Percentiles rank a stretch among this genome's conserved stretches.
These are phyloP conservation scores for Antennarius striatus DNA, from an alignment of 2,113 vertebrate genomes.

Conservation along the genomic window DNA sequence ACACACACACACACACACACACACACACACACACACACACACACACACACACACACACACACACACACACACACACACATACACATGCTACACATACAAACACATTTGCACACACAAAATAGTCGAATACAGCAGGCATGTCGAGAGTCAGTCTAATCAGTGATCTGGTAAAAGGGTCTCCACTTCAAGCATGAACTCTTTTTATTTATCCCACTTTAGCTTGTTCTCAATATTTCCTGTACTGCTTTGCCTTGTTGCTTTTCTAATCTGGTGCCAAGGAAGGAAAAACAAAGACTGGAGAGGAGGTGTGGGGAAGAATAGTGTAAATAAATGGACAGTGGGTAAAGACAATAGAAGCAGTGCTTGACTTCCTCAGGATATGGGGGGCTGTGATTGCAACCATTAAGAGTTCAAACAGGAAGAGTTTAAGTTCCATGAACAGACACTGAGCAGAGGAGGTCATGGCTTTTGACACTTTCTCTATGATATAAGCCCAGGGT, in stretches of 20 bases:
- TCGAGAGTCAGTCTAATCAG: slow-evolving; percentile 58
- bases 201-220: slow-evolving; percentile 60
- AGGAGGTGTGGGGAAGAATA: slow-evolving; percentile 1
- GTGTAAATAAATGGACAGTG: slow-evolving; percentile 29
- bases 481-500: no score
- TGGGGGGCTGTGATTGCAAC: slow-evolving; percentile 48
- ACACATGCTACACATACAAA: not conserved
- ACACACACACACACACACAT: no score
- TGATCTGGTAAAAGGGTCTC: slow-evolving; percentile 56
- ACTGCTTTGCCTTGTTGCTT: slow-evolving; percentile 48
- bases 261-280: slow-evolving; percentile 63
- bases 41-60: no score
- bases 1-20: no score
- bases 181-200: slow-evolving; percentile 54
- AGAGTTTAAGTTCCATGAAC: slow-evolving; percentile 47
- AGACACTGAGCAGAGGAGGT: slow-evolving; percentile 55
- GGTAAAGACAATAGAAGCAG: slow-evolving; percentile 62
- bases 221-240: slow-evolving; percentile 51
- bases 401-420: slow-evolving; percentile 69
- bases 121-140: slow-evolving; percentile 3
- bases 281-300: slow-evolving; percentile 6
- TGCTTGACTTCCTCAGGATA: slow-evolving; percentile 71
- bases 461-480: slow-evolving; percentile 14
- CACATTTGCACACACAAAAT: slow-evolving; percentile 3
- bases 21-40: no score